Base-by-base conservation (phyloP, 2,113 vertebrate species). In the Gobio gobio region DNA sequence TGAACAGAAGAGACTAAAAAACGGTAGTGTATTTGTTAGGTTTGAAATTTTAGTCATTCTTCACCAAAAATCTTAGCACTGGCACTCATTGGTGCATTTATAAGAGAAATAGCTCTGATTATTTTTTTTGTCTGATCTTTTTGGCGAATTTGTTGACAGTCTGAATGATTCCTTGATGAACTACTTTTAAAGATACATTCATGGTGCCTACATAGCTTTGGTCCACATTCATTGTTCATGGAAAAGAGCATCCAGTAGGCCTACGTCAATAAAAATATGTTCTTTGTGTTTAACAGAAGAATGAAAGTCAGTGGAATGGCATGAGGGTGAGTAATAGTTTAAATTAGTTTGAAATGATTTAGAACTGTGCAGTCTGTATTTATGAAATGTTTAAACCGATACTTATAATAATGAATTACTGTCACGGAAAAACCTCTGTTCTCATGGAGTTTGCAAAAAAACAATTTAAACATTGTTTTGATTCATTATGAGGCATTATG, bases 401-500 rank as follows among this genome's bases (percentile, higher is more conserved):
- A 43, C 10, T 59, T 56, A 80, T 59, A 51, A 66, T 20, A 58
- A 10, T 72, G 33, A 26, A 61, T 81, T 78, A 78, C 9, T 5
- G 5, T 78, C 33, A 40, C 14, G 22, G n/a, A 73, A 73, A 73
- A 73, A 24, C 1, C 6, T 24, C 12, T 33, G 26, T 77, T 77
- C 49, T 78, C 76, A 59, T 40, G 77, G 36, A 24, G 77, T 79
- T 79, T 63, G 36, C 77, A 26, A 40, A 40, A 36, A 58, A 79
- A 79, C 10, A 9, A 78, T 40, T 43, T 78, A 16, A 76, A 20
- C 12, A 45, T 18, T 26, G 9, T 72, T 85, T 85, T 47, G 14
- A 54, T 73, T 81, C 4, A 40, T 75, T 9, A 59, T 20, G 66
- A 56, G 18, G 29, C 12, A 77, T 68, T 76, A 86, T 66, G 40